Evolutionary conservation across 2,797 vertebrate species (phyloP).

Genomic region (Simalia tracyae): DNA sequence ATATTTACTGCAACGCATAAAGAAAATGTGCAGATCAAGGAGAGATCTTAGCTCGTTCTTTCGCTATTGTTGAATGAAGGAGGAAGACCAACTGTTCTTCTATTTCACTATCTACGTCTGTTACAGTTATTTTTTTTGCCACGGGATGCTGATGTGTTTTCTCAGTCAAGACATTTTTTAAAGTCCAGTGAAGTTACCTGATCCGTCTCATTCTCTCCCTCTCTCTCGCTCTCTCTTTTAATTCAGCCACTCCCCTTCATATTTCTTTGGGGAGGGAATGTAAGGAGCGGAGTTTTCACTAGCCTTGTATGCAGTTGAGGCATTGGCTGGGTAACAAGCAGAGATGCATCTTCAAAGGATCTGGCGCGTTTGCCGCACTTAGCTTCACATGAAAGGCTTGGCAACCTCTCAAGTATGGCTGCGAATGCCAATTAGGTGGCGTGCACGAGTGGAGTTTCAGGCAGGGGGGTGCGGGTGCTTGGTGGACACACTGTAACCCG

Average conservation of each 20-base stretch:
- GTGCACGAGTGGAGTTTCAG: slow-evolving; percentile 43
- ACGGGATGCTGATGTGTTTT: not conserved
- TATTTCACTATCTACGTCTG: not conserved
- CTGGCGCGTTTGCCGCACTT: slow-evolving; percentile 65
- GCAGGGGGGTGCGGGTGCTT: not conserved
- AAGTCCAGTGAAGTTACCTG: not conserved
- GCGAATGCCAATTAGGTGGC: slow-evolving; percentile 75
- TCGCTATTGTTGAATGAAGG: not conserved
- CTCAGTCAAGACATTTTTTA: not conserved
- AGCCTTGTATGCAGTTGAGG: slow-evolving; percentile 50
- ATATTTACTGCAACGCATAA: not conserved
- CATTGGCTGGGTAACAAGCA: slow-evolving; percentile 66
- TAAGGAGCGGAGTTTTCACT: slow-evolving; percentile 6
- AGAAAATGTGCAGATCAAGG: not conserved
- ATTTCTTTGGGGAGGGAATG: not conserved
- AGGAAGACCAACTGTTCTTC: not conserved
- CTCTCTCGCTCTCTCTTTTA: not conserved
- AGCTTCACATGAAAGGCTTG: slow-evolving; percentile 81
- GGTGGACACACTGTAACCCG: slow-evolving; percentile 64
- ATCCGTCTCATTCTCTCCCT: not conserved
- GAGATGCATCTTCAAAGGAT: slow-evolving; percentile 74
- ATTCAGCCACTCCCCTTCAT: not conserved
- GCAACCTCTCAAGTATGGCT: slow-evolving; percentile 70
- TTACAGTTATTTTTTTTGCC: not conserved
- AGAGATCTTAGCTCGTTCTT: not conserved